These are phyloP conservation scores for Nothura maculosa DNA, from an alignment of 2,797 vertebrate genomes.

Conservation along the genomic window DNA sequence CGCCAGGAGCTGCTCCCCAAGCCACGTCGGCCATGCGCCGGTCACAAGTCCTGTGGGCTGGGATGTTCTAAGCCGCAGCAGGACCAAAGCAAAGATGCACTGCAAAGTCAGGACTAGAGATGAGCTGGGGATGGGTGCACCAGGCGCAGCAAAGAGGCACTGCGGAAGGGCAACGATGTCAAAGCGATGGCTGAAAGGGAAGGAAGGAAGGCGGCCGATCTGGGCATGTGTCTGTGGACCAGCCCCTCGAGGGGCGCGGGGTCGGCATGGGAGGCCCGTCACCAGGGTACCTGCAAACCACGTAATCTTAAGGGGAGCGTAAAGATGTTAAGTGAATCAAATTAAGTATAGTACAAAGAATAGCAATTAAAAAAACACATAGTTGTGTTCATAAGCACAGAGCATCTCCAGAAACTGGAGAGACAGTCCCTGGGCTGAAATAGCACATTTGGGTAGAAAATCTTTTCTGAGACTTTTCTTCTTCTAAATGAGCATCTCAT, in stretches of 20 bases:
- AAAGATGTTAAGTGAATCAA: slow-evolving; percentile 50
- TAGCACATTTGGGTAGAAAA: neutral
- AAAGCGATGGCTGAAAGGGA: accelerated
- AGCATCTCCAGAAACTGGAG: slow-evolving; percentile 26
- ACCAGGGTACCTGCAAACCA: neutral
- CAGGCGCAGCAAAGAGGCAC: too few relatives aligned
- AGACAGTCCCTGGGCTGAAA: slow-evolving; percentile 7
- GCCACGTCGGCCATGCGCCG: neutral
- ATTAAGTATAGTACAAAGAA: neutral
- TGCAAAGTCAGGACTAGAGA: neutral
- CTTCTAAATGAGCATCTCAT: neutral
- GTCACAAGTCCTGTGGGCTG: neutral
- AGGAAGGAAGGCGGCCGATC: accelerated
- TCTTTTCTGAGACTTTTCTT: neutral
- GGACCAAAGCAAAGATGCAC: too few relatives aligned
- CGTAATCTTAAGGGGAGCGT: slow-evolving; percentile 17
- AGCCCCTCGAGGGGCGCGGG: accelerated
- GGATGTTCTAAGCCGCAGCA: neutral
- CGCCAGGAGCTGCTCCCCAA: too few relatives aligned
- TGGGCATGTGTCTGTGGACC: accelerated
- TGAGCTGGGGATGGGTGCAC: neutral
- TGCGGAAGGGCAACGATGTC: neutral
- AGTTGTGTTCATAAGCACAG: slow-evolving; percentile 22
- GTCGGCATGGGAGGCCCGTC: accelerated
- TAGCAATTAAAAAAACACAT: neutral